Percentiles rank a stretch among this genome's conserved stretches.
phyloP scores from a whole-genome alignment of 2,888 invertebrate species.

The Luperina testacea region DNA sequence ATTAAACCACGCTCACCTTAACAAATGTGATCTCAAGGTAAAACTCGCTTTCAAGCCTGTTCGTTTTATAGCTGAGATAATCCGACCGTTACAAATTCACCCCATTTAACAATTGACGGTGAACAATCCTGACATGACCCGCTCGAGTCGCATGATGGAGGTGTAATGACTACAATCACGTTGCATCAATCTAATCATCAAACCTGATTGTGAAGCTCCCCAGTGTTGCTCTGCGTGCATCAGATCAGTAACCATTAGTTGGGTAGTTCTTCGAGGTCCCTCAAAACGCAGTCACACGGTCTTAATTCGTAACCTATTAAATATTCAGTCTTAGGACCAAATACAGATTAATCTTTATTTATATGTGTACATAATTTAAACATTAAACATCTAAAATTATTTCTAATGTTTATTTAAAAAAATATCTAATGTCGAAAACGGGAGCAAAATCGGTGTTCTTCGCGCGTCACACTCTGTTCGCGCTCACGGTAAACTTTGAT shows the following conservation, averaged over 20 bases:
- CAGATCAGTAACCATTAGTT: slow-evolving; percentile 9
- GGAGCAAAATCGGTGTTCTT: too few relatives aligned
- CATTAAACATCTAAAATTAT: too few relatives aligned
- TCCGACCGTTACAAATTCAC: slow-evolving; percentile 45
- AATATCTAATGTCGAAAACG: too few relatives aligned
- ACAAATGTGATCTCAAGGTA: slow-evolving; percentile 60
- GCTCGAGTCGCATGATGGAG: slow-evolving; percentile 37
- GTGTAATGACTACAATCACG: slow-evolving; percentile 50
- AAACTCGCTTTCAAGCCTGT: slow-evolving; percentile 59
- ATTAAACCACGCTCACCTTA: slow-evolving; percentile 53
- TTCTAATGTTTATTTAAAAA: too few relatives aligned
- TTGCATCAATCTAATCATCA: slow-evolving; percentile 49
- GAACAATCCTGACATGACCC: slow-evolving; percentile 43
- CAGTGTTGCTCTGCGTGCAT: slow-evolving; percentile 36
- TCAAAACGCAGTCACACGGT: too few relatives aligned
- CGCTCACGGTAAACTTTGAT: too few relatives aligned
- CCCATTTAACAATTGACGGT: slow-evolving; percentile 57
- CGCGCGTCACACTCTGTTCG: too few relatives aligned
- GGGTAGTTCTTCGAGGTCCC: too few relatives aligned
- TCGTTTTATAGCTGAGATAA: slow-evolving; percentile 56
- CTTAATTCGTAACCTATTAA: too few relatives aligned
- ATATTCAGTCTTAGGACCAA: too few relatives aligned
- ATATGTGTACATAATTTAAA: too few relatives aligned
- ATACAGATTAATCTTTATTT: too few relatives aligned
- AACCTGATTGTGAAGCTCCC: slow-evolving; percentile 52